Evolutionary conservation across 2,113 vertebrate species (phyloP).

Genomic region (Epinephelus moara): DNA sequence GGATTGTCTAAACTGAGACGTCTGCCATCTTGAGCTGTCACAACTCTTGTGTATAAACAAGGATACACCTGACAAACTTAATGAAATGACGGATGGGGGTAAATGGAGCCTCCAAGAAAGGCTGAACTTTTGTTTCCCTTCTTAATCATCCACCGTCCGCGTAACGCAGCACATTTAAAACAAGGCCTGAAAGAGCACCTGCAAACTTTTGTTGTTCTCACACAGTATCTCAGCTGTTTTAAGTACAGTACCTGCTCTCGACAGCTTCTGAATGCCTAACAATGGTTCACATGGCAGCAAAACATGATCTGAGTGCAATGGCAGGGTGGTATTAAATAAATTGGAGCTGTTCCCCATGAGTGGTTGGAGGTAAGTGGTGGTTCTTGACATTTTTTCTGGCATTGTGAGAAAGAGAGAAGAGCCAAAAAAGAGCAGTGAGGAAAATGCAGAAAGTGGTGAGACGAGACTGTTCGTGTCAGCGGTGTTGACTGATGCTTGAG

Average conservation of each 20-base stretch:
- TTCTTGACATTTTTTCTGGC: slow-evolving; percentile 66
- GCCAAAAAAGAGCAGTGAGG: slow-evolving; percentile 46
- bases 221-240: slow-evolving; percentile 1
- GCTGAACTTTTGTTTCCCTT: slow-evolving; percentile 40
- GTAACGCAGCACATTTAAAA: slow-evolving; percentile 21
- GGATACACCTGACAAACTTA: slow-evolving; percentile 72
- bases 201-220: slow-evolving; percentile 9
- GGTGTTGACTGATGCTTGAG: slow-evolving; percentile 56
- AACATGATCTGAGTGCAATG: slow-evolving; percentile 49
- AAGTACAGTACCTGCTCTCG: not conserved
- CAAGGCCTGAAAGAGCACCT: slow-evolving; percentile 15
- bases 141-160: slow-evolving; percentile 33
- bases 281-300: slow-evolving; percentile 39
- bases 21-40: slow-evolving; percentile 79
- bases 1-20: slow-evolving; percentile 76
- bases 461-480: slow-evolving; percentile 60
- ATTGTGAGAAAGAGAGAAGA: slow-evolving; percentile 37
- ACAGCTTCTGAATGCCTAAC: slow-evolving; percentile 19
- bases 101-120: slow-evolving; percentile 46
- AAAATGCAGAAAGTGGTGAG: slow-evolving; percentile 39
- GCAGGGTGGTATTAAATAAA: slow-evolving; percentile 63
- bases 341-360: slow-evolving; percentile 65
- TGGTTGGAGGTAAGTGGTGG: slow-evolving; percentile 66
- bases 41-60: slow-evolving; percentile 68
- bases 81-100: slow-evolving; percentile 74